Evolutionary conservation across 1,140 invertebrate genomes (phyloP), one percentile per base, ranked within the genome.

Genomic region (Eubasilissa regina): DNA sequence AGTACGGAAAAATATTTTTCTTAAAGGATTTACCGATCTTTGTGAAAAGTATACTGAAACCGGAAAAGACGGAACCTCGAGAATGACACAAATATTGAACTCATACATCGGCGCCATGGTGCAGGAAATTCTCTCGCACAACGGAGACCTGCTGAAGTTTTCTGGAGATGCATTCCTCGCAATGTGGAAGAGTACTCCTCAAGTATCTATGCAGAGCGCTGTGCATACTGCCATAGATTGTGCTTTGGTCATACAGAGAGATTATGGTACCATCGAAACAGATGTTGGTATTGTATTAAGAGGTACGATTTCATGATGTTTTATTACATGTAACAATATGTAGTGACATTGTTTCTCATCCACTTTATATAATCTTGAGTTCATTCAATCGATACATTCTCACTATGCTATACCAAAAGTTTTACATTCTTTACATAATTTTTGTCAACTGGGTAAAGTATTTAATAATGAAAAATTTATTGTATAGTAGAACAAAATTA

Each of bases 71-170:
- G 92, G 92, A 8, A 91, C 92, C 1, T 93, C 92, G 4, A 89
- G 90, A 72, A 84, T 93, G 15, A 93, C 92, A 0, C 90, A 92
- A 78, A 93, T 90, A 0, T 84, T 93, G 1, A 93, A 93, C 84
- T 89, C 88, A 11, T 94, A 93, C 79, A 92, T 93, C 77, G 92
- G 92, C 0, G 88, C 90, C 0, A 93, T 94, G 90, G 90, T 93
- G 0, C 91, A 92, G 81, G 91, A 92, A 83, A 92, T 93, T 81
- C 84, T 93, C 48, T 90, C 89, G 0, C 91, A 91, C 72, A 88
- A 90, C 19, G 93, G 92, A 0, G 93, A 94, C 81, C 88, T 93
- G n/a, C 83, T 93, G 0, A 93, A 93, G 85, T 93, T 93, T 84
- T 92, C 92, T 3, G 92, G 92, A 0, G 92, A 93, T 80, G 92